Percentiles rank a stretch among this genome's conserved stretches.
phyloP scores from a whole-genome alignment of 2,113 vertebrate species.

The Lathamus discolor region DNA sequence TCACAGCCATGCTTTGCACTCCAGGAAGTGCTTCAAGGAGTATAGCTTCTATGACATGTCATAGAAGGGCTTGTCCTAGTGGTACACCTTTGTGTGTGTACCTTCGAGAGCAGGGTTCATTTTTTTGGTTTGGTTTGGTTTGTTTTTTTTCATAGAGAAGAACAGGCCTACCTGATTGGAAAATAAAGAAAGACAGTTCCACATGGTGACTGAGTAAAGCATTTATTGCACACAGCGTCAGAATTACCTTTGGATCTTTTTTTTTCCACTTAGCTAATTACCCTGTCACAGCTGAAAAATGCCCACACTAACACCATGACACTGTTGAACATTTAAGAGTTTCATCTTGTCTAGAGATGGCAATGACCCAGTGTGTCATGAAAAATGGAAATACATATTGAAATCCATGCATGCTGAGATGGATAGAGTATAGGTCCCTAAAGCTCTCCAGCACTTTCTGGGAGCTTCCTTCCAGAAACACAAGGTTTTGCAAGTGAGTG shows the following conservation, averaged over 20 bases:
- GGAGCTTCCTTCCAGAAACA: neutral
- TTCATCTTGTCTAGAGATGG: neutral
- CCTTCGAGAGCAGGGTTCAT: neutral
- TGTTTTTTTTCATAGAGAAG: neutral
- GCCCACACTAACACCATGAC: neutral
- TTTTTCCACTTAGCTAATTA: neutral
- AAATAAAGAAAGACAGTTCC: neutral
- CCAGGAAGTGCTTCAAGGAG: neutral
- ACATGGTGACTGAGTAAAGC: neutral
- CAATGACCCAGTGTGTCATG: neutral
- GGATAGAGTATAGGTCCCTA: neutral
- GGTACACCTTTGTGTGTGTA: neutral
- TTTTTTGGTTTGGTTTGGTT: neutral
- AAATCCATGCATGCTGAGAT: neutral
- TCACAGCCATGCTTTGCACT: neutral
- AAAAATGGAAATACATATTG: neutral
- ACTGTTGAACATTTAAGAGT: neutral
- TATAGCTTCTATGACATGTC: neutral
- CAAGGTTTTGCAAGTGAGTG: neutral
- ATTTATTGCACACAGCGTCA: neutral
- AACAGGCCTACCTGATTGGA: neutral
- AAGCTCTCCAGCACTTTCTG: neutral
- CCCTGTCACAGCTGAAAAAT: neutral
- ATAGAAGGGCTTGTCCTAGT: neutral
- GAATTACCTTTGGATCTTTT: neutral